Base-by-base conservation (phyloP, 2,888 invertebrate genomes). In the Trimorus sp. region DNA sequence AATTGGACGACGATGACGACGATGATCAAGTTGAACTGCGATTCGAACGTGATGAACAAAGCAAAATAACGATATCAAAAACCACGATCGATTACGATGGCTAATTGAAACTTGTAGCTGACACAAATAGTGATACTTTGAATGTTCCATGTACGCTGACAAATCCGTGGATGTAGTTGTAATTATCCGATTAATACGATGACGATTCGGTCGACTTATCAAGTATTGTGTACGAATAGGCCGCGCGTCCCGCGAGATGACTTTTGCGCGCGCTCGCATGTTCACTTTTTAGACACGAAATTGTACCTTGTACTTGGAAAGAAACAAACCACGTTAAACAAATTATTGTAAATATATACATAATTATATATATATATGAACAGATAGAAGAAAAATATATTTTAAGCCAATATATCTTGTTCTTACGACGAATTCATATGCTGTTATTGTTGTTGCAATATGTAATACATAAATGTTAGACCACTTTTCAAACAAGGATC, bases 291-390 rank as follows among this genome's bases (percentile, higher is more conserved):
- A 60, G 77, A 60, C 75, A 78, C 83, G 75, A 83, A 76, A 79
- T 81, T 81, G 75, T 83, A 83, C 70, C 81, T 81, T 81, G 69
- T 79, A 83, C 62, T 76, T 78, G 56, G 60, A 73, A 62, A 45
- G 16, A 26, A 26, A 26, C 26, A 26, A 79, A 80, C 56, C 60
- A 76, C 42, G 59, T 78, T 75, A 62, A 65, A 82, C 58, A 79
- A 84, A 75, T 83, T 81, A 84, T 79, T 84, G 84, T 84, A 84
- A 83, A 84, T 84, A 82, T 84, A 84, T 84, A 84, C 79, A 82
- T 84, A 84, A 75, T 82, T 82, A 75, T 82, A 82, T 79, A 76
- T 82, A 79, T 76, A 83, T 73, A 76, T 74, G 66, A 73, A 75
- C 70, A 82, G 26, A 78, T 82, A 82, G 74, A 78, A 62, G 65